Evolutionary conservation across 2,113 vertebrate genomes (phyloP).

Genomic region (Bettongia penicillata): DNA sequence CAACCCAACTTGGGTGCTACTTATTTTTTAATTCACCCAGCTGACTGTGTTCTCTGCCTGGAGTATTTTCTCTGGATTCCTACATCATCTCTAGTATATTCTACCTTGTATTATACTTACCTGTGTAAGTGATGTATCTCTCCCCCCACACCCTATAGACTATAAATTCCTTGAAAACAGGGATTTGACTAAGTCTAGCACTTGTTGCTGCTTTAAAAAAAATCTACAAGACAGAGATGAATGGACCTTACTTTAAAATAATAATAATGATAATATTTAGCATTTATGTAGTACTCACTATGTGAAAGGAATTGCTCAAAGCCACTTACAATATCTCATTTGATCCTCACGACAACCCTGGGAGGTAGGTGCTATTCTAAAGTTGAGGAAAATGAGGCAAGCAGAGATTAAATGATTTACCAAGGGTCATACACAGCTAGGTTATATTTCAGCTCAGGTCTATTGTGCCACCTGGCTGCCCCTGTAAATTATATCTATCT

Average conservation of each 20-base stretch:
- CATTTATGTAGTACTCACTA: background rate
- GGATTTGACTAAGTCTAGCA: background rate
- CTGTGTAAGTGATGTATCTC: background rate
- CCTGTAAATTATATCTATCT: background rate
- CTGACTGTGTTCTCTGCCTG: background rate
- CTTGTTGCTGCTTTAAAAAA: background rate
- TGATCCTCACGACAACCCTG: background rate
- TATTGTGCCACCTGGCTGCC: background rate
- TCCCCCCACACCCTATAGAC: background rate
- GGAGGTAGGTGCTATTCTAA: background rate
- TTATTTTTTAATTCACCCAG: background rate
- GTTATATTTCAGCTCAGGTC: background rate
- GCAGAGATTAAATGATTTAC: background rate
- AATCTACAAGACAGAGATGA: background rate
- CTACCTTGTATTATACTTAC: background rate
- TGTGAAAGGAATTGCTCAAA: background rate
- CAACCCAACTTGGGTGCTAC: background rate
- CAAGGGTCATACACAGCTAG: background rate
- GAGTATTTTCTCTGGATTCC: background rate
- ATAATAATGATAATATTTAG: background rate
- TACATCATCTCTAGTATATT: background rate
- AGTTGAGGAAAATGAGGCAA: background rate
- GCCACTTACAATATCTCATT: background rate
- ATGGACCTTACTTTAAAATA: background rate
- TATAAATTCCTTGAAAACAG: background rate